Conservation (phyloP, 2,797 vertebrate species). For the Selene dorsalis region DNA sequence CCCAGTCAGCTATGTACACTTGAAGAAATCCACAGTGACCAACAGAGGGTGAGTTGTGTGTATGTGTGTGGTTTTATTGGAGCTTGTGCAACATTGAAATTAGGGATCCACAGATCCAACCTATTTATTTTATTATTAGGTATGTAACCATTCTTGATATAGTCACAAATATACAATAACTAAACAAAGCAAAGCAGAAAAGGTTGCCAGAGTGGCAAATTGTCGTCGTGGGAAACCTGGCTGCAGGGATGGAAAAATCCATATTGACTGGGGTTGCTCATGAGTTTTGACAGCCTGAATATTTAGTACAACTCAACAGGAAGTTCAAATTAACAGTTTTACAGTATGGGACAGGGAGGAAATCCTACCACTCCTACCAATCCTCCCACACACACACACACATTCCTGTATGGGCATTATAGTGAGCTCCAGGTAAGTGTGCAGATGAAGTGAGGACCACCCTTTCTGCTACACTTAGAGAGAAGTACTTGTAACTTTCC, state of each 20-base stretch:
- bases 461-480: too few relatives aligned
- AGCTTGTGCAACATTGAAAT: conserved; percentile 35
- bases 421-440: too few relatives aligned
- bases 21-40: conserved; percentile 97
- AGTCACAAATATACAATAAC: neutral
- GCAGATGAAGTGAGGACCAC: too few relatives aligned
- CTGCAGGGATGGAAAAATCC: neutral
- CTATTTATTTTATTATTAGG: conserved; percentile 1
- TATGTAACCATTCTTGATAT: neutral
- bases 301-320: neutral
- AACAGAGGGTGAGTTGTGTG: conserved; percentile 90
- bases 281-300: neutral
- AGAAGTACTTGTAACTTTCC: too few relatives aligned
- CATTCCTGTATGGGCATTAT: too few relatives aligned
- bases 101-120: conserved; percentile 7
- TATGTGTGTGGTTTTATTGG: conserved; percentile 28
- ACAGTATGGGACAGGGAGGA: neutral
- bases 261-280: neutral
- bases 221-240: neutral
- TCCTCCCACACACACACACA: too few relatives aligned
- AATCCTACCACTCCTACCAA: neutral
- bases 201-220: neutral
- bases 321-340: neutral
- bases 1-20: conserved; percentile 95
- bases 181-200: neutral